Percentiles rank a stretch among this genome's conserved stretches.
Conservation (phyloP, 2,888 invertebrate species). For the Caenorhabditis sp. region DNA sequence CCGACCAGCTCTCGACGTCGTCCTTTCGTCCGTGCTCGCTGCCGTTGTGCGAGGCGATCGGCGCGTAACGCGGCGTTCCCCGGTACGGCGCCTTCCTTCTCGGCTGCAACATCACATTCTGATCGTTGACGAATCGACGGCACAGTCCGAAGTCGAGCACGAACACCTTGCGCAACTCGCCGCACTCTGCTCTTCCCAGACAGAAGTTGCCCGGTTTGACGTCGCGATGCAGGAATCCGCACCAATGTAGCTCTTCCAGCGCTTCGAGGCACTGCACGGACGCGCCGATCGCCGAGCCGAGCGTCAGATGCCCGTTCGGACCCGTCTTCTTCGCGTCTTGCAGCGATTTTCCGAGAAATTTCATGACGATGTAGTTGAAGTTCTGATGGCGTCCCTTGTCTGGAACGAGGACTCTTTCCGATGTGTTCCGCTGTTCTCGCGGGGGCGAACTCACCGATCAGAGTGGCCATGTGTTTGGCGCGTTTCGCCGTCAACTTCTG, state of each 20-base stretch:
- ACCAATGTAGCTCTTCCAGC: conserved; percentile 73
- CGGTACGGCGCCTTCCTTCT: conserved; percentile 69
- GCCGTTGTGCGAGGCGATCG: conserved; percentile 67
- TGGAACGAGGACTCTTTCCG: conserved; percentile 1
- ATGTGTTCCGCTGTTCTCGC: too few species aligned
- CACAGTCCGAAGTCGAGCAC: conserved; percentile 75
- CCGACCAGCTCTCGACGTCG: conserved; percentile 72
- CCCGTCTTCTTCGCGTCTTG: conserved; percentile 66
- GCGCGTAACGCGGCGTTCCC: conserved; percentile 73
- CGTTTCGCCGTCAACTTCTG: conserved; percentile 61
- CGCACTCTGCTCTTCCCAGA: conserved; percentile 69
- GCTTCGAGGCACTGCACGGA: conserved; percentile 75
- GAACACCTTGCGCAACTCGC: conserved; percentile 72
- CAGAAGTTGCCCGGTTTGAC: conserved; percentile 73
- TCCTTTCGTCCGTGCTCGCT: conserved; percentile 71
- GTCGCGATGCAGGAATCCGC: conserved; percentile 64
- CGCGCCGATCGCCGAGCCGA: conserved; percentile 71
- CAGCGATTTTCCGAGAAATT: conserved; percentile 66
- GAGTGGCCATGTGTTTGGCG: conserved; percentile 65
- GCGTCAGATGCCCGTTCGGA: conserved; percentile 59
- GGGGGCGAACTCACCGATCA: conserved; percentile 56
- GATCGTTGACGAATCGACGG: conserved; percentile 62
- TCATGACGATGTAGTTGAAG: conserved; percentile 74
- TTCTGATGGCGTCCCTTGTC: conserved; percentile 63
- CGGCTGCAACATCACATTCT: conserved; percentile 69